Base-by-base conservation (phyloP, 1,140 invertebrate genomes). In the Aphelenchoides avenae region DNA sequence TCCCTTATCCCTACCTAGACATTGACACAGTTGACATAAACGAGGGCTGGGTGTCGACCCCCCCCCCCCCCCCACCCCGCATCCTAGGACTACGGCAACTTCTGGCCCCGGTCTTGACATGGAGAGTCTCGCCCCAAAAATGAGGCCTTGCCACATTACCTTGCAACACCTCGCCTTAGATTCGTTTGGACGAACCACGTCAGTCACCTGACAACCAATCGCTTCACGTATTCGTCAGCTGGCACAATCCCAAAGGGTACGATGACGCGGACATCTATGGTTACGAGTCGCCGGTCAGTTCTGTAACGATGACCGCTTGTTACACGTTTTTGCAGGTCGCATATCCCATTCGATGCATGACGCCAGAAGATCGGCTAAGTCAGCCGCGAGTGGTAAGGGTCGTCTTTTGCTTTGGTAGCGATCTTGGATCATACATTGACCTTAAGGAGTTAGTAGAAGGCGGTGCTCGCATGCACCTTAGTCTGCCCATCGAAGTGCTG, bases 231-330 rank as follows among this genome's bases (percentile, higher is more conserved):
- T 68, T 58, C n/a, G 52, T 68, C 22, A 64, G 43, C 2, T 68
- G 65, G 65, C 65, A 68, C 44, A 41, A 58, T 42, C 61, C 61
- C 11, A 39, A 15, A 0, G 63, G 63, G 3, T 68, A 68, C 41
- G 52, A 52, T 13, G 65, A 68, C 36, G 20, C 46, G 11, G 65
- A 68, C 43, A 54, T 68, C 24, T 71, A 61, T 46, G 65, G 65
- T n/a, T 68, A 68, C 39, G 65, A 67, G 27, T 31, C 42, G 30
- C 65, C 65, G 1, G 55, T 53, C 6, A n/a, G n/a, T n/a, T n/a
- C n/a, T n/a, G n/a, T n/a, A n/a, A n/a, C n/a, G n/a, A n/a, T n/a
- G n/a, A n/a, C n/a, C n/a, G n/a, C n/a, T n/a, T n/a, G n/a, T n/a
- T n/a, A n/a, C n/a, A n/a, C n/a, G n/a, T n/a, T n/a, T n/a, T n/a